Evolutionary conservation across 2,888 invertebrate species (phyloP).

Genomic region (Dichetophora obliterata): DNA sequence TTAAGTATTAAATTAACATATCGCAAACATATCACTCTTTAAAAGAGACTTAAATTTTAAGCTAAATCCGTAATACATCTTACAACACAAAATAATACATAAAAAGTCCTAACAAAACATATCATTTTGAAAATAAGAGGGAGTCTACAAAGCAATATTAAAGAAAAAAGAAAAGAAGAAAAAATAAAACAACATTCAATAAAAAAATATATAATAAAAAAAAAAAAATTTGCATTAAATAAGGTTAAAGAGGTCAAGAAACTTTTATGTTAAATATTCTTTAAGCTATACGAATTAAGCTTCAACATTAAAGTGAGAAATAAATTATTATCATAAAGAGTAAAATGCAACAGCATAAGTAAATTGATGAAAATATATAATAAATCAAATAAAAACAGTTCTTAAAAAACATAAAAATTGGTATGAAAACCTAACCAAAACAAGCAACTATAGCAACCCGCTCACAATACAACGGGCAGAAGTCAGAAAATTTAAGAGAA

Average conservation of each 20-base stretch:
- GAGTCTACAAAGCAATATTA: constrained; percentile 37
- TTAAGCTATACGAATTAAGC: too few species aligned
- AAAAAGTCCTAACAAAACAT: constrained; percentile 35
- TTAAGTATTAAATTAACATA: constrained; percentile 51
- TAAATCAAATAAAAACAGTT: too few species aligned
- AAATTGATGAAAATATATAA: too few species aligned
- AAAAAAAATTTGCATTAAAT: background rate
- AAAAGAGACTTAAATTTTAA: constrained; percentile 54
- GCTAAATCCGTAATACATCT: constrained; percentile 25
- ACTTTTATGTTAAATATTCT: background rate
- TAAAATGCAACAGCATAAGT: too few species aligned
- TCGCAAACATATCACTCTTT: constrained; percentile 64
- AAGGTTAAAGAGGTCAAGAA: background rate
- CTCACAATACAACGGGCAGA: too few species aligned
- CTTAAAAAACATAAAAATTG: too few species aligned
- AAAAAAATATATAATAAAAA: background rate
- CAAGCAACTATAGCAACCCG: too few species aligned
- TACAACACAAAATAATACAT: constrained; percentile 37
- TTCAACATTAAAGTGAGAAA: too few species aligned
- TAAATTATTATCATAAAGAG: too few species aligned
- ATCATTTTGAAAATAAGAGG: constrained; percentile 35
- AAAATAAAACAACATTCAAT: background rate
- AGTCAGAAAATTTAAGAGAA: too few species aligned
- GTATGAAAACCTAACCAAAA: too few species aligned
- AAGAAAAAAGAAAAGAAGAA: background rate